Percentiles rank a stretch among this genome's conserved stretches.
Evolutionary conservation across 2,888 invertebrate species (phyloP).

Genomic region (Epirrhoe tristata): DNA sequence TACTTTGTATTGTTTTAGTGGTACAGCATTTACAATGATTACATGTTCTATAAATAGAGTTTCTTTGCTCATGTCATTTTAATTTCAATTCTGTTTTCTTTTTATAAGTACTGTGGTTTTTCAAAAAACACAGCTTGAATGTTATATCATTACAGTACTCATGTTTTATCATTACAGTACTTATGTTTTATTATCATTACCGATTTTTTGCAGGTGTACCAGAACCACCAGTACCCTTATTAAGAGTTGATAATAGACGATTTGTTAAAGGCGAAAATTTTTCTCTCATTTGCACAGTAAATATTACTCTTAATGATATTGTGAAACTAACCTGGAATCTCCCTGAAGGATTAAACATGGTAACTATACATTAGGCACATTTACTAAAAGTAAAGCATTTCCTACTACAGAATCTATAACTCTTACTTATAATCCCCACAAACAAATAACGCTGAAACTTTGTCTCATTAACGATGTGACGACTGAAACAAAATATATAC

Average conservation of each 20-base stretch:
- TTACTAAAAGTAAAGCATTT: too few species aligned
- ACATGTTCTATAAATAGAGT: not conserved
- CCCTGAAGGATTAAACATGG: conserved; percentile 51
- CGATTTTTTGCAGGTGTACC: conserved; percentile 49
- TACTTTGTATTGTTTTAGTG: not conserved
- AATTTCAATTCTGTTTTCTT: not conserved
- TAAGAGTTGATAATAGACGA: conserved; percentile 42
- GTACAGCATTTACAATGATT: conserved; percentile 2
- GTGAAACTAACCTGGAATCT: conserved; percentile 60
- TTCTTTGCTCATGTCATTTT: not conserved
- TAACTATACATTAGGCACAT: conserved; percentile 35
- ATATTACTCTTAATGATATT: conserved; percentile 54
- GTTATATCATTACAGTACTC: too few species aligned
- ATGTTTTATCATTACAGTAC: not conserved
- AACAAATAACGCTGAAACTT: too few species aligned
- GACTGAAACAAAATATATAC: too few species aligned
- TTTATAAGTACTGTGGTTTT: not conserved
- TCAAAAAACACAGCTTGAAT: not conserved
- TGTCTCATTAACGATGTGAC: too few species aligned
- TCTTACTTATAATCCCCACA: too few species aligned
- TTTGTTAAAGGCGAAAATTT: conserved; percentile 70
- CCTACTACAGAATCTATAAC: too few species aligned
- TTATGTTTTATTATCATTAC: not conserved
- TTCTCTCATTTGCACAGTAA: conserved; percentile 67
- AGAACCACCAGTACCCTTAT: conserved; percentile 55